Conservation (phyloP, 2,888 invertebrate species). For the Tethea ocularis region DNA sequence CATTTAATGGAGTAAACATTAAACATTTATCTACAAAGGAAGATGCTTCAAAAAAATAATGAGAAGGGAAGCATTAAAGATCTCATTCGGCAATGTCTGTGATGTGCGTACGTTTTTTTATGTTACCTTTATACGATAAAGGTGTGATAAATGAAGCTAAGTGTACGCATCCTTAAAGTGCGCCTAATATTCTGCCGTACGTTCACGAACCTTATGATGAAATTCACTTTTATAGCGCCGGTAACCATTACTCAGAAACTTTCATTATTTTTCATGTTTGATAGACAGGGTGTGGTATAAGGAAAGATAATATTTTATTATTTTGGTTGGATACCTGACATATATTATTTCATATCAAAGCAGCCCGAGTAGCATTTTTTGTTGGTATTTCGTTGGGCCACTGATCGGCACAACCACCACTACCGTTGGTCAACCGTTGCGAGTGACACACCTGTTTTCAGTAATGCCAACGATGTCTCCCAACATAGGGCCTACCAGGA, state of each 20-base stretch:
- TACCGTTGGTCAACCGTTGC: too few relatives aligned
- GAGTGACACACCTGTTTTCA: too few relatives aligned
- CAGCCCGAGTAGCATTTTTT: too few relatives aligned
- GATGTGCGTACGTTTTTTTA: constrained; percentile 28
- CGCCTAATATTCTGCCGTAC: constrained; percentile 38
- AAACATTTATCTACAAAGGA: constrained; percentile 1
- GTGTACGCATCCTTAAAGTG: constrained; percentile 28
- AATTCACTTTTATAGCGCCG: constrained; percentile 32
- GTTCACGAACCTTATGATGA: constrained; percentile 32
- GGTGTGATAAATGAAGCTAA: constrained; percentile 46
- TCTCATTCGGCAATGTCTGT: constrained; percentile 10
- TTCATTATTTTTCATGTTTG: constrained; percentile 37
- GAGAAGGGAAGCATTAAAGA: constrained; percentile 16
- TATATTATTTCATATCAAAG: not conserved
- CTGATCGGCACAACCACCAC: too few relatives aligned
- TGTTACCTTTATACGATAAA: constrained; percentile 36
- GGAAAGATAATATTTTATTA: too few relatives aligned
- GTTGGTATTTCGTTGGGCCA: too few relatives aligned
- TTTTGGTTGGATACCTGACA: constrained; percentile 19
- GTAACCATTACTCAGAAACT: constrained; percentile 39
- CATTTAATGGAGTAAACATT: constrained; percentile 5
- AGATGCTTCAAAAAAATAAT: not conserved
- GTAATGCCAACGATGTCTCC: too few relatives aligned
- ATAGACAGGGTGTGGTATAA: constrained; percentile 18
- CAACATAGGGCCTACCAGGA: too few relatives aligned